Evolutionary conservation across 2,113 vertebrate genomes (phyloP).

Genomic region (Rhineura floridana): DNA sequence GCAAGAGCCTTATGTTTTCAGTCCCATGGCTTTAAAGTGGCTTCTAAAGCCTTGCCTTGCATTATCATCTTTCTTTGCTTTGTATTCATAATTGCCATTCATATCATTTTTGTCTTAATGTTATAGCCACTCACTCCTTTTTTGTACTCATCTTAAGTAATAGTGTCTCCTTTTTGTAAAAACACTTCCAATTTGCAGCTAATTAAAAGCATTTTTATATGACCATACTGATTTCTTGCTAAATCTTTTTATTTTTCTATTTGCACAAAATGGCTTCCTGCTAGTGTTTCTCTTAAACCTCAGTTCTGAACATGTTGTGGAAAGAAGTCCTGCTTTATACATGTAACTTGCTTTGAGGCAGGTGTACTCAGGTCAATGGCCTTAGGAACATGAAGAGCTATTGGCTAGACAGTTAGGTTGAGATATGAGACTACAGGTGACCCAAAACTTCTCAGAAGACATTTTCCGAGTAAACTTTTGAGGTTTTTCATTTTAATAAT

Average conservation of each 20-base stretch:
- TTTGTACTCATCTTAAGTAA: neutral
- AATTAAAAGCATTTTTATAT: conserved; percentile 8
- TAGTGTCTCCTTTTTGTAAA: neutral
- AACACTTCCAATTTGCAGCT: neutral
- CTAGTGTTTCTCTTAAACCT: neutral
- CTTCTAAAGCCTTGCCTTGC: neutral
- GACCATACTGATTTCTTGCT: conserved; percentile 3
- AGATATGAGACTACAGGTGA: too few species aligned
- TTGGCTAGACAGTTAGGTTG: neutral
- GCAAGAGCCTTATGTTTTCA: neutral
- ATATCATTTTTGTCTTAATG: conserved; percentile 3
- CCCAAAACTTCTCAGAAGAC: too few species aligned
- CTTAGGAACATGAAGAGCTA: neutral
- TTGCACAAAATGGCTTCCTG: neutral
- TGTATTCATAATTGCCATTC: neutral
- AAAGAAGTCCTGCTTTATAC: neutral
- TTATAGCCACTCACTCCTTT: neutral
- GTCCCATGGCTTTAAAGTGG: neutral
- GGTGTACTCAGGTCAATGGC: neutral
- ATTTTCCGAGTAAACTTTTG: too few species aligned
- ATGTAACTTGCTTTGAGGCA: neutral
- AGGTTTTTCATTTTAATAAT: too few species aligned
- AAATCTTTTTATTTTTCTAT: neutral
- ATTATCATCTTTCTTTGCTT: neutral
- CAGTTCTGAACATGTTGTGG: neutral